A percentile compares a stretch with the other conserved stretches of the same genome.
These are phyloP conservation scores for Platyura marginata DNA, from an alignment of 1,140 invertebrate species.

Conservation along the genomic window DNA sequence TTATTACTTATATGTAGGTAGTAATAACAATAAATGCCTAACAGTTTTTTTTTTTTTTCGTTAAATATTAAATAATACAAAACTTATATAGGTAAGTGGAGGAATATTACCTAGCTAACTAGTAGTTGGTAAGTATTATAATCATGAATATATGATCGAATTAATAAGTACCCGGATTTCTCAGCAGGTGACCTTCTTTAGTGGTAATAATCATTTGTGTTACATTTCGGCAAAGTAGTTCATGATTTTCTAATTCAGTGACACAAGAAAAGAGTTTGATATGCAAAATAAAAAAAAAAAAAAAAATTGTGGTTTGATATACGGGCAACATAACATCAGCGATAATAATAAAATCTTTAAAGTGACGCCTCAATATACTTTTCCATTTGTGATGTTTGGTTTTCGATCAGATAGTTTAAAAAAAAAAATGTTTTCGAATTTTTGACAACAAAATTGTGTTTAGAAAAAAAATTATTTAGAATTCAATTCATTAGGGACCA, in stretches of 20 bases:
- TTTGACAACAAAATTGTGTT: neutral
- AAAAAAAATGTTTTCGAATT: neutral
- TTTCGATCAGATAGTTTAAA: neutral
- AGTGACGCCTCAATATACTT: no score
- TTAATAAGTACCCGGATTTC: conserved; percentile 2
- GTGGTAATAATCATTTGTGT: neutral
- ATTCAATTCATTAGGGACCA: no score
- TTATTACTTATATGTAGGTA: no score
- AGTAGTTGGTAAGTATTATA: no score
- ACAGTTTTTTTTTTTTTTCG: no score
- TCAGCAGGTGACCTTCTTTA: conserved; percentile 2
- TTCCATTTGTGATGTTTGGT: neutral
- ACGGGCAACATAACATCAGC: no score
- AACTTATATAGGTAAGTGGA: no score
- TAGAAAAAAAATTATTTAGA: neutral
- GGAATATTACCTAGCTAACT: no score
- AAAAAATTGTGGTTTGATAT: no score
- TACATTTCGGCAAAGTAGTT: neutral
- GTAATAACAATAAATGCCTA: no score
- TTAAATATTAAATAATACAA: no score
- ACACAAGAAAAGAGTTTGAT: neutral
- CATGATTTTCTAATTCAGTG: neutral
- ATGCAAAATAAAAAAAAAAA: neutral
- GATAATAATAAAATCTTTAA: no score
- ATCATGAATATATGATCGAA: neutral